Evolutionary conservation across 2,888 invertebrate species (phyloP).

Genomic region (Lycia hirtaria): DNA sequence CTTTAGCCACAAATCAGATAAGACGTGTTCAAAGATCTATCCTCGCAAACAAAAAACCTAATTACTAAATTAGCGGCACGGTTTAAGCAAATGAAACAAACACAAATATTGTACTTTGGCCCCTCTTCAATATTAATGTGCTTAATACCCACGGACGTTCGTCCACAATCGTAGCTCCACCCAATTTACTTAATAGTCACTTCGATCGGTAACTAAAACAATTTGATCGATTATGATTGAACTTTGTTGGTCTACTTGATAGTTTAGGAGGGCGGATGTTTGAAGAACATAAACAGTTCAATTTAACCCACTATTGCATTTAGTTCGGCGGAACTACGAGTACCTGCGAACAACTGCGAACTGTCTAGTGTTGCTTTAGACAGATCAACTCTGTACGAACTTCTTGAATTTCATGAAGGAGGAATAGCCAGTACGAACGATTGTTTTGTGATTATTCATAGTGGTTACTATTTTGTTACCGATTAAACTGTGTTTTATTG

Average conservation of each 20-base stretch:
- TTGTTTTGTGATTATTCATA: too few relatives aligned
- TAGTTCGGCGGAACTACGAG: constrained; percentile 45
- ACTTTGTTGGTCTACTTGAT: constrained; percentile 32
- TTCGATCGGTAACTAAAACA: constrained; percentile 34
- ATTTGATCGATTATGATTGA: constrained; percentile 44
- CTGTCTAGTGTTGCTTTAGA: constrained; percentile 46
- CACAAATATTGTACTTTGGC: not conserved
- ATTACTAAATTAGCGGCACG: not conserved
- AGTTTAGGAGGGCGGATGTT: constrained; percentile 31
- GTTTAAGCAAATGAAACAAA: not conserved
- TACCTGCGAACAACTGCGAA: constrained; percentile 50
- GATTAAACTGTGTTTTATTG: too few relatives aligned
- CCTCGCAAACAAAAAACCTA: not conserved
- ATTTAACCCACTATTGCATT: constrained; percentile 37
- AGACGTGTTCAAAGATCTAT: too few relatives aligned
- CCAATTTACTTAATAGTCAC: constrained; percentile 37
- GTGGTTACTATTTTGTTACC: too few relatives aligned
- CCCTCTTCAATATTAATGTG: constrained; percentile 9
- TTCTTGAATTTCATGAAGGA: constrained; percentile 3
- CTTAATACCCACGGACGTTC: not conserved
- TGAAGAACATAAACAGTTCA: constrained; percentile 40
- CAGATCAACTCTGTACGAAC: constrained; percentile 41
- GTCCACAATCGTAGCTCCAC: constrained; percentile 7
- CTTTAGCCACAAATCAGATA: too few relatives aligned
- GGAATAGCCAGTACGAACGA: constrained; percentile 6